Evolutionary conservation across 2,113 vertebrate species (phyloP).

Genomic region (Engystomops pustulosus): DNA sequence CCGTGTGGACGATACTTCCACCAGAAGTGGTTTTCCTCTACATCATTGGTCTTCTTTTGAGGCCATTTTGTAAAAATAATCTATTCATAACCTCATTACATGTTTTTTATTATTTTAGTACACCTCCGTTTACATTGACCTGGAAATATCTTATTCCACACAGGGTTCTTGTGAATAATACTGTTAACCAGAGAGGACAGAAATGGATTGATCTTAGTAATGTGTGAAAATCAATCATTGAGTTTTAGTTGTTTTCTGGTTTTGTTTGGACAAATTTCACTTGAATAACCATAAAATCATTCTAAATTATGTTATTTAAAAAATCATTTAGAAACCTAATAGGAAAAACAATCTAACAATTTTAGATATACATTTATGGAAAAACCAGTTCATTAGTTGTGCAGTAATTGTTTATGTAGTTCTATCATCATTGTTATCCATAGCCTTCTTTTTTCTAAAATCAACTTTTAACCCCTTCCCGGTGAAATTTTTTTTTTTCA

Average conservation of each 20-base stretch:
- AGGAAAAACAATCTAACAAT: too few species aligned
- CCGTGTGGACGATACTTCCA: not conserved
- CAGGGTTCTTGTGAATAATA: constrained; percentile 12
- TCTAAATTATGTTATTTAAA: too few species aligned
- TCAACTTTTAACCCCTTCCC: too few species aligned
- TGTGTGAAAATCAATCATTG: not conserved
- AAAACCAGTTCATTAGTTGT: too few species aligned
- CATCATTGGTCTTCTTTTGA: not conserved
- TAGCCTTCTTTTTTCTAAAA: too few species aligned
- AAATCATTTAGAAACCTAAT: too few species aligned
- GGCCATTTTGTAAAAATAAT: not conserved
- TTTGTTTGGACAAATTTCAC: not conserved
- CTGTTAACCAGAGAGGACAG: constrained; percentile 13
- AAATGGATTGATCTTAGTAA: constrained; percentile 20
- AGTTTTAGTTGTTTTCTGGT: constrained; percentile 13
- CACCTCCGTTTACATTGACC: constrained; percentile 28
- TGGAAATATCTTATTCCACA: constrained; percentile 42
- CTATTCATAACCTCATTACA: not conserved
- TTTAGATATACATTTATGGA: too few species aligned
- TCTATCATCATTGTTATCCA: too few species aligned
- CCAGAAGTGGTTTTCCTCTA: not conserved
- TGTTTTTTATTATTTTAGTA: not conserved
- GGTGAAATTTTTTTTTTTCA: too few species aligned
- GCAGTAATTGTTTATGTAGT: too few species aligned
- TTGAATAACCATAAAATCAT: too few species aligned